Evolutionary conservation across 1,140 invertebrate species (phyloP).

Genomic region (Atta texana): DNA sequence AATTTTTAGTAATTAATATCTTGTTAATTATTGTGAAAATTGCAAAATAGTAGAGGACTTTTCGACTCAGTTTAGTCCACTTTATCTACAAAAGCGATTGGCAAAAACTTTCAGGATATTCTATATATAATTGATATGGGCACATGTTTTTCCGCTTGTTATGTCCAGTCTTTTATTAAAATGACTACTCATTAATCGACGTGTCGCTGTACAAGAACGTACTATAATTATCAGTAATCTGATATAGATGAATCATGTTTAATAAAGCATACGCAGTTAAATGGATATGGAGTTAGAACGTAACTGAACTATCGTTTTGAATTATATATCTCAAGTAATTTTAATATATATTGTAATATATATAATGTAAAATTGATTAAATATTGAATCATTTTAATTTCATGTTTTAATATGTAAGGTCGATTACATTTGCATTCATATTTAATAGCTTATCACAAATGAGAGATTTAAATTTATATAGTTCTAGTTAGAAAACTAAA

Average conservation of each 20-base stretch:
- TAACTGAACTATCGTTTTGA: neutral
- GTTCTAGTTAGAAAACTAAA: neutral
- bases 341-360: constrained; percentile 10
- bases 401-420: neutral
- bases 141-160: constrained; percentile 46
- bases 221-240: constrained; percentile 57
- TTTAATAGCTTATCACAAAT: neutral
- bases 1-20: no score
- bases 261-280: constrained; percentile 55
- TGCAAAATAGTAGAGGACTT: no score
- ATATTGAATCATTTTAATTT: neutral
- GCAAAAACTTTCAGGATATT: no score
- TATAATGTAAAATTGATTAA: constrained; percentile 15
- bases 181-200: constrained; percentile 58
- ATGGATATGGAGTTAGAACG: constrained; percentile 8
- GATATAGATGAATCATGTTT: constrained; percentile 47
- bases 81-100: no score
- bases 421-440: neutral
- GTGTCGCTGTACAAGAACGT: constrained; percentile 12
- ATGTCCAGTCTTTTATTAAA: constrained; percentile 56
- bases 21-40: no score
- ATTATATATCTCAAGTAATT: constrained; percentile 24
- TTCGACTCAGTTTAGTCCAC: no score
- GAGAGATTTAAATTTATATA: neutral
- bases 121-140: neutral